phyloP scores from a whole-genome alignment of 1,140 invertebrate species.

The Grapholita molesta region DNA sequence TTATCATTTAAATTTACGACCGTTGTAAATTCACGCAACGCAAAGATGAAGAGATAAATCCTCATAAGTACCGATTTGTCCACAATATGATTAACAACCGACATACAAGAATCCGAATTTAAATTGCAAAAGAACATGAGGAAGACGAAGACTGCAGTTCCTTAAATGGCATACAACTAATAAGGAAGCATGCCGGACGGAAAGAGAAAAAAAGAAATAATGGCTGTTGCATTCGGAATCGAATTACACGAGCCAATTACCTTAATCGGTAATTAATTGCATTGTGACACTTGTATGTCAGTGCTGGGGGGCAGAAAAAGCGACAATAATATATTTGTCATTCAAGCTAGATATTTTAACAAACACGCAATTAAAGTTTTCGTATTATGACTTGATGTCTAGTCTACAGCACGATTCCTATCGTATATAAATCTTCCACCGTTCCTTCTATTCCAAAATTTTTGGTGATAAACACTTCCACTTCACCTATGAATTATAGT shows the following conservation, averaged over 20 bases:
- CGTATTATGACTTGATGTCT: too few relatives aligned
- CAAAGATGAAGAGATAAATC: slow-evolving; percentile 9
- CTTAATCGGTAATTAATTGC: slow-evolving; percentile 7
- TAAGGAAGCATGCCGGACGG: slow-evolving; percentile 2
- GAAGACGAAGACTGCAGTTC: neutral
- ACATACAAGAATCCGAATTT: neutral
- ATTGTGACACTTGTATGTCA: neutral
- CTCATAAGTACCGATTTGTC: neutral
- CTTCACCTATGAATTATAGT: too few relatives aligned
- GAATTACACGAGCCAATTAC: neutral
- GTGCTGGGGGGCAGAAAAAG: neutral
- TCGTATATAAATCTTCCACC: too few relatives aligned
- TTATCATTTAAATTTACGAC: slow-evolving; percentile 11
- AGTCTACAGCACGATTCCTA: too few relatives aligned
- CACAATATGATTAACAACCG: neutral
- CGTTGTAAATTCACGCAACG: neutral
- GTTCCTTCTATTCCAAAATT: too few relatives aligned
- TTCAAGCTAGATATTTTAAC: too few relatives aligned
- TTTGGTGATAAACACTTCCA: too few relatives aligned
- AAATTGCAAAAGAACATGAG: neutral
- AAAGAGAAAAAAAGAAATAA: slow-evolving; percentile 5
- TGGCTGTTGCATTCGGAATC: neutral
- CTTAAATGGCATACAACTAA: neutral
- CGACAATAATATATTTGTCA: neutral
- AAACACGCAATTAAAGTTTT: too few relatives aligned